Base-by-base conservation (phyloP, 2,888 invertebrate species). In the Drosophila yooni region DNA sequence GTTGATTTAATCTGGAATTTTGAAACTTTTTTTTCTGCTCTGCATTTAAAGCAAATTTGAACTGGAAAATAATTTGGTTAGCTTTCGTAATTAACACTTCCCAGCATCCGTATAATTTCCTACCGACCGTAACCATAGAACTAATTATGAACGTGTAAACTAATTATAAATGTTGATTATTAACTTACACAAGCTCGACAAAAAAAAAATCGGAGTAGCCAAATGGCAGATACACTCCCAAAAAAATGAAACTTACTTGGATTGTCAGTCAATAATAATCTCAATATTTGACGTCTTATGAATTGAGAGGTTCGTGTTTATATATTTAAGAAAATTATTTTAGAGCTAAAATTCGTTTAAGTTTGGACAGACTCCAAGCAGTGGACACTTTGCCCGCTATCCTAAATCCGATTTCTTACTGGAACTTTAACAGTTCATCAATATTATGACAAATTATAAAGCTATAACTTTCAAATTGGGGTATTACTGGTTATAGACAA, bases 101-200 rank as follows among this genome's bases (percentile, higher is more conserved):
- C 27, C 21, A 15, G 21, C 18, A 11, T 21, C 27, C n/a, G 21
- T 25, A 31, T 48, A 60, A 38, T 38, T 31, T 15, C 43, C 62
- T 3, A 15, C 8, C 33, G 21, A 11, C 63, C 13, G 46, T 2
- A n/a, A 38, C 36, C 52, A 46, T 21, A 31, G 63, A 48, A 63
- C 46, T 53, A 25, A 67, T 67, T 54, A 64, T 13, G 10, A 50
- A 54, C n/a, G 21, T 64, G 64, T 54, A 64, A 67, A 40, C 38
- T 38, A 67, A 67, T 67, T 64, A 65, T 25, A 11, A 29, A 31
- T 50, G 38, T 31, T 51, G 56, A 51, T 65, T 51, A 56, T 34
- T 33, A 54, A 53, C 13, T 27, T 38, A 15, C 34, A 11, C 25
- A 34, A 34, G 10, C n/a, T 21, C 18, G 11, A 36, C 36, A 11